Evolutionary conservation across 2,797 vertebrate genomes (phyloP).

Genomic region (Aphelocoma californica): DNA sequence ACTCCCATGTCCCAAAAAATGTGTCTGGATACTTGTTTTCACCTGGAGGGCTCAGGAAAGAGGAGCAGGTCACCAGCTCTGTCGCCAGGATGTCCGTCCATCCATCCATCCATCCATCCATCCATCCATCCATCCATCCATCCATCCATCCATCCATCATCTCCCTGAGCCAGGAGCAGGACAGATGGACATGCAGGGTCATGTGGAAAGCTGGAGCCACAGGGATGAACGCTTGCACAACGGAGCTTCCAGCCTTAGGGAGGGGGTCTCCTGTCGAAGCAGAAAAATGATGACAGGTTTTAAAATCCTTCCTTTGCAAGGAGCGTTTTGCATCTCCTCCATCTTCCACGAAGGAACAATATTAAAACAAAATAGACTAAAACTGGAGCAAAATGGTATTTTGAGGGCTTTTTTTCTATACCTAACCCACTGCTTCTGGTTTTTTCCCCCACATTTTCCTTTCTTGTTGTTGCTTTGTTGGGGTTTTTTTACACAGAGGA

Average conservation of each 20-base stretch:
- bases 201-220: not conserved
- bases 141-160: not conserved
- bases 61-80: not conserved
- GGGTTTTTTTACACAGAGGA: not conserved
- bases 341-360: not conserved
- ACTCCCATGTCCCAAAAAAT: not conserved
- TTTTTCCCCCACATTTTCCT: fast-evolving
- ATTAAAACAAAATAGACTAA: not conserved
- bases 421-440: not conserved
- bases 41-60: not conserved
- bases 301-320: not conserved
- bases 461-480: not conserved
- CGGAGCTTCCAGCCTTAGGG: fast-evolving
- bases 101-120: not conserved
- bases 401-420: not conserved
- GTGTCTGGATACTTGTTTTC: not conserved
- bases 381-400: not conserved
- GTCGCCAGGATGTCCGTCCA: fast-evolving
- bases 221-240: not conserved
- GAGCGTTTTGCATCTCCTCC: not conserved
- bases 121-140: not conserved
- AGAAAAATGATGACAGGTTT: not conserved
- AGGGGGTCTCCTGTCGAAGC: not conserved
- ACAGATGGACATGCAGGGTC: not conserved
- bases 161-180: not conserved